Percentiles rank a stretch among this genome's conserved stretches.
Conservation (phyloP, 2,888 invertebrate genomes). For the Cataglyphis altisquamis region DNA sequence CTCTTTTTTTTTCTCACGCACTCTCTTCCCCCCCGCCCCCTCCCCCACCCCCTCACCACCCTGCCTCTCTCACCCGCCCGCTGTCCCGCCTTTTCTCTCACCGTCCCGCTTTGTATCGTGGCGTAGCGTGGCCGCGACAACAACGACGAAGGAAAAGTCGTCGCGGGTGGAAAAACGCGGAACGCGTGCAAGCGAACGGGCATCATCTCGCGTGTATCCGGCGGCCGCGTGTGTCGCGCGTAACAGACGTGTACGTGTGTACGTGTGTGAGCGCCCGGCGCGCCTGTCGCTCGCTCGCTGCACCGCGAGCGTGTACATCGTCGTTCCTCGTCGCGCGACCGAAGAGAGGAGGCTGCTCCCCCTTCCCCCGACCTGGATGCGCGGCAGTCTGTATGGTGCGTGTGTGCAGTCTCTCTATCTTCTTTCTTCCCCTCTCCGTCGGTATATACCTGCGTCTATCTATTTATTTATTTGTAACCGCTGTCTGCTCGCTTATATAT, state of each 20-base stretch:
- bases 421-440: slow-evolving; percentile 46
- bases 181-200: slow-evolving; percentile 40
- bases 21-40: not conserved
- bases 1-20: slow-evolving; percentile 6
- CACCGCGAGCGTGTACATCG: slow-evolving; percentile 63
- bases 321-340: slow-evolving; percentile 71
- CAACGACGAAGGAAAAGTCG: slow-evolving; percentile 66
- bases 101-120: slow-evolving; percentile 9
- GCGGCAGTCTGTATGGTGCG: slow-evolving; percentile 79
- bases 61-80: not conserved
- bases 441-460: slow-evolving; percentile 52
- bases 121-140: slow-evolving; percentile 63
- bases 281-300: slow-evolving; percentile 28
- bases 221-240: slow-evolving; percentile 44
- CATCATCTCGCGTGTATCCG: slow-evolving; percentile 46
- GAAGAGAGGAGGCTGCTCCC: slow-evolving; percentile 68
- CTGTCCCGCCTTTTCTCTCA: not conserved
- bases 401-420: slow-evolving; percentile 63
- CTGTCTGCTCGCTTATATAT: slow-evolving; percentile 44
- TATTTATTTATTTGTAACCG: slow-evolving; percentile 53
- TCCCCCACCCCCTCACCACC: not conserved
- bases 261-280: slow-evolving; percentile 62
- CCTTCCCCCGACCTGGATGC: slow-evolving; percentile 72
- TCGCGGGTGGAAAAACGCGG: slow-evolving; percentile 54
- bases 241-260: slow-evolving; percentile 54